Evolutionary conservation across 30 jellyfish, hydroid and myxozoan genomes (phyloP).

Genomic region (Thelohanellus kitauei): DNA sequence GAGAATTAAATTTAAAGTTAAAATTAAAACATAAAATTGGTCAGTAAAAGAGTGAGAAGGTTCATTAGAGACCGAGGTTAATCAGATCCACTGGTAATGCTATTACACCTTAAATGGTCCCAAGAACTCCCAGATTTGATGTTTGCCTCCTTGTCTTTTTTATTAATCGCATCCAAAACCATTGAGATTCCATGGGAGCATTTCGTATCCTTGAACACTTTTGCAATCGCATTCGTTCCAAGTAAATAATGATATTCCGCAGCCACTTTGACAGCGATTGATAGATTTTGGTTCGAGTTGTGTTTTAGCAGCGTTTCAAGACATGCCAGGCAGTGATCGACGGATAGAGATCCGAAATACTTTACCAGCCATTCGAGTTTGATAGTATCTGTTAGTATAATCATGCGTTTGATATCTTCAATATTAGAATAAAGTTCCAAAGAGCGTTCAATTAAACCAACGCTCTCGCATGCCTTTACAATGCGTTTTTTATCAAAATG

Average conservation of each 20-base stretch:
- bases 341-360: slow-evolving; percentile 82
- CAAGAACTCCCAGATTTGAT: too few relatives aligned
- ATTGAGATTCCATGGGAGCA: too few relatives aligned
- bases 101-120: too few relatives aligned
- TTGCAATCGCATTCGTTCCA: too few relatives aligned
- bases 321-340: slow-evolving; percentile 76
- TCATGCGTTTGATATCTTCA: slow-evolving; percentile 81
- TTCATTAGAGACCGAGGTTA: too few relatives aligned
- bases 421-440: slow-evolving; percentile 86
- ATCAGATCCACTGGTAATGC: too few relatives aligned
- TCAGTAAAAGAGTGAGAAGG: too few relatives aligned
- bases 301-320: slow-evolving; percentile 60
- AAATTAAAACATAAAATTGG: too few relatives aligned
- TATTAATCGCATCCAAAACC: too few relatives aligned
- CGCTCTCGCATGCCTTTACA: slow-evolving; percentile 86
- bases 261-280: slow-evolving; percentile 87
- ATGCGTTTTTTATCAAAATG: slow-evolving; percentile 84
- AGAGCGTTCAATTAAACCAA: slow-evolving; percentile 80
- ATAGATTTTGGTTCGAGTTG: slow-evolving; percentile 74
- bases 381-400: slow-evolving; percentile 63
- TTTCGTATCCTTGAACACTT: too few relatives aligned
- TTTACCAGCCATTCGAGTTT: slow-evolving; percentile 94
- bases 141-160: too few relatives aligned
- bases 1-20: too few relatives aligned
- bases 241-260: slow-evolving; percentile 82